Evolutionary conservation across 2,888 invertebrate species (phyloP).

Genomic region (Parapristionchus giblindavisi): DNA sequence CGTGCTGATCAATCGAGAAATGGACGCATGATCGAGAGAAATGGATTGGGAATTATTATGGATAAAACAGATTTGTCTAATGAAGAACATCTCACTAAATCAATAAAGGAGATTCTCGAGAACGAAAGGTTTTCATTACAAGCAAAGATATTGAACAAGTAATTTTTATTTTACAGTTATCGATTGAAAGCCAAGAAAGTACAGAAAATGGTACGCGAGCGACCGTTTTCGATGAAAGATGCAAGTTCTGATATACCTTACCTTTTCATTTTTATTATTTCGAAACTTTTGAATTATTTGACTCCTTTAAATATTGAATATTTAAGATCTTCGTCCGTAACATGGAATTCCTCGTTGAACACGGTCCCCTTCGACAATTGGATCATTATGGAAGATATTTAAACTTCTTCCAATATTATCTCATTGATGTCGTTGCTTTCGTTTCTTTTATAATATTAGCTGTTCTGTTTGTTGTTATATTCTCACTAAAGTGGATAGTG

Average conservation of each 20-base stretch:
- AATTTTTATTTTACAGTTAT: not conserved
- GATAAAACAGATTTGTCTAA: not conserved
- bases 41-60: not conserved
- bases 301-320: too few relatives aligned
- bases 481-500: too few relatives aligned
- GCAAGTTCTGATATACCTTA: not conserved
- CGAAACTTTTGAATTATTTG: not conserved
- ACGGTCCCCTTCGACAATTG: conserved; percentile 17
- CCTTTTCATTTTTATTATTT: not conserved
- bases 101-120: not conserved
- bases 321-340: conserved; percentile 22
- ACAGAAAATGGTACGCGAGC: conserved; percentile 2
- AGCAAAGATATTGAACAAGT: not conserved
- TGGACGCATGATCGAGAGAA: not conserved
- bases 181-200: conserved; percentile 16
- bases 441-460: not conserved
- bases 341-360: conserved; percentile 29
- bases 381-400: conserved; percentile 22
- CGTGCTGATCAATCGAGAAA: not conserved
- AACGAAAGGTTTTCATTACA: not conserved
- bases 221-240: conserved; percentile 31
- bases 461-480: not conserved
- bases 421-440: conserved; percentile 18
- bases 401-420: conserved; percentile 34
- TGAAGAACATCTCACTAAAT: not conserved